Conservation (phyloP, 2,888 invertebrate species). For the Brachyptera risi region DNA sequence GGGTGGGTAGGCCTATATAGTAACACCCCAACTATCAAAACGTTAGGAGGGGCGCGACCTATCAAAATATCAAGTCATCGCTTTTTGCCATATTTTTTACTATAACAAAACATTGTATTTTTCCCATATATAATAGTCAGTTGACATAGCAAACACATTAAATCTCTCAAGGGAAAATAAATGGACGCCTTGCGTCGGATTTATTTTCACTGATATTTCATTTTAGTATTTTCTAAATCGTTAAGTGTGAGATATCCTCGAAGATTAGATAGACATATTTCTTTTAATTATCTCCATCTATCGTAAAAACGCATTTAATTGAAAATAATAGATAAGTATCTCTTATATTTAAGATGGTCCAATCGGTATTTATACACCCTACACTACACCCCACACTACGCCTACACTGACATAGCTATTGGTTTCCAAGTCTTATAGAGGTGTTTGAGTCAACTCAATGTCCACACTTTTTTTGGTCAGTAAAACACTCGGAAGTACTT, state of each 20-base stretch:
- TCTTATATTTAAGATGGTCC: too few relatives aligned
- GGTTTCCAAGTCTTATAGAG: too few relatives aligned
- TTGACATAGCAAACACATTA: constrained; percentile 27
- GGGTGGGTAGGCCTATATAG: constrained; percentile 18
- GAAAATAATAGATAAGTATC: too few relatives aligned
- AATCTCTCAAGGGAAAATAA: constrained; percentile 26
- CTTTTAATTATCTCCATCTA: too few relatives aligned
- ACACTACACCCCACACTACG: too few relatives aligned
- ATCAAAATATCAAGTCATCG: constrained; percentile 27
- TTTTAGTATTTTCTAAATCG: too few relatives aligned
- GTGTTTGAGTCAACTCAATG: too few relatives aligned
- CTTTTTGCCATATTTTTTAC: constrained; percentile 12
- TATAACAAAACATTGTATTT: background rate
- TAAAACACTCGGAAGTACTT: background rate
- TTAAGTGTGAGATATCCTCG: too few relatives aligned
- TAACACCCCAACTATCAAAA: constrained; percentile 29
- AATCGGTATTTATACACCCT: too few relatives aligned
- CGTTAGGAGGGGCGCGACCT: constrained; percentile 11
- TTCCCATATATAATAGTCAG: constrained; percentile 25
- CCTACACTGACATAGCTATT: too few relatives aligned
- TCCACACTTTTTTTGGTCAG: constrained; percentile 6
- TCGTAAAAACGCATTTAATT: too few relatives aligned
- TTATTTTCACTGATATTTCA: background rate
- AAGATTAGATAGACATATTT: too few relatives aligned
- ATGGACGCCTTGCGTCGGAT: constrained; percentile 4